A percentile compares a stretch with the other conserved stretches of the same genome.
Evolutionary conservation across 2,888 invertebrate genomes (phyloP).

Genomic region (Leucoptera coffeella): DNA sequence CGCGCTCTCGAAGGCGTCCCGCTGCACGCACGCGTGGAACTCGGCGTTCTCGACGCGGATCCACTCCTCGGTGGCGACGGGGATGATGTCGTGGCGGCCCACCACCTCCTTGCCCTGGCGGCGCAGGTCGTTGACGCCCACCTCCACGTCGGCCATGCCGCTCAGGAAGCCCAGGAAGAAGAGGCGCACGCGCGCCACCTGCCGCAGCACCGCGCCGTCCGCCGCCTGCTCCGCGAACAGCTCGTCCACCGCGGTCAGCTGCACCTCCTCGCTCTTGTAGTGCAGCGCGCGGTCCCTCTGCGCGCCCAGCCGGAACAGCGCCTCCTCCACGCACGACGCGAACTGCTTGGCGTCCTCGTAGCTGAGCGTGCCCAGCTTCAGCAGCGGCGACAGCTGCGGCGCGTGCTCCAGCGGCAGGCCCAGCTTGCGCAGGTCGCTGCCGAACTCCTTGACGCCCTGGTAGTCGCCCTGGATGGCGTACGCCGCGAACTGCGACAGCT

Average conservation of each 20-base stretch:
- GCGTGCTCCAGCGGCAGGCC: conserved; percentile 96
- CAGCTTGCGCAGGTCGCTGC: conserved; percentile 85
- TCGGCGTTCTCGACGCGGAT: conserved; percentile 91
- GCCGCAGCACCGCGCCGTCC: conserved; percentile 77
- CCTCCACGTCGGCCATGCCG: conserved; percentile 92
- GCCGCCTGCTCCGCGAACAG: conserved; percentile 83
- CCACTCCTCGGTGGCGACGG: conserved; percentile 98
- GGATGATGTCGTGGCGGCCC: conserved; percentile 97
- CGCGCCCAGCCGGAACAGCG: conserved; percentile 77
- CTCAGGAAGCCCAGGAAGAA: conserved; percentile 96
- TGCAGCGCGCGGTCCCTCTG: conserved; percentile 83
- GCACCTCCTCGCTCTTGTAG: conserved; percentile 95
- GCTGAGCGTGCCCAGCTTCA: conserved; percentile 88
- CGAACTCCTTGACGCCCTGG: conserved; percentile 89
- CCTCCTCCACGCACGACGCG: conserved; percentile 87
- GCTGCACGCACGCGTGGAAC: conserved; percentile 91
- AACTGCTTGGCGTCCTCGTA: conserved; percentile 91
- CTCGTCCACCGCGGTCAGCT: conserved; percentile 90
- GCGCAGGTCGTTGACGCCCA: conserved; percentile 95
- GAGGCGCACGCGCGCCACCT: conserved; percentile 89
- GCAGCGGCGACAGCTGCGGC: conserved; percentile 91
- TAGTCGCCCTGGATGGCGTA: conserved; percentile 92
- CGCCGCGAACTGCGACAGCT: conserved; percentile 87
- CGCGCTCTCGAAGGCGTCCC: conserved; percentile 79
- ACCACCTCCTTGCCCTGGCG: conserved; percentile 99